Percentiles rank a stretch among this genome's conserved stretches.
These are phyloP conservation scores for Meloidogyne exigua DNA, from an alignment of 1,140 invertebrate species.

Conservation along the genomic window DNA sequence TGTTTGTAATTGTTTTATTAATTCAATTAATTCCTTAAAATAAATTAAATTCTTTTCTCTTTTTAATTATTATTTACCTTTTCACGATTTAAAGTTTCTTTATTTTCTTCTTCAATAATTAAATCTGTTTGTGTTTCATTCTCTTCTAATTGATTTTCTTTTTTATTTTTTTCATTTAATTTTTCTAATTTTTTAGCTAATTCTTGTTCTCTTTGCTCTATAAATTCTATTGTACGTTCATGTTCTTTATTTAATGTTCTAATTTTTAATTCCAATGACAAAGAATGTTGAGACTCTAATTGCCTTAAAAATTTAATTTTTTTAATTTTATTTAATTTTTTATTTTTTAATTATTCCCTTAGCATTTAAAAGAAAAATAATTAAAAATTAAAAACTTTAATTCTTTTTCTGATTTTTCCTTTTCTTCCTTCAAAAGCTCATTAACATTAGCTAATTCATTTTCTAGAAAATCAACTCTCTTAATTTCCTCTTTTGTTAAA, in stretches of 20 bases:
- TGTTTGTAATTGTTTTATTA: constrained; percentile 13
- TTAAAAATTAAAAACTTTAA: neutral
- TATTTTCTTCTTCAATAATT: neutral
- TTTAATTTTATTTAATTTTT: neutral
- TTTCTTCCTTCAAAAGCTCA: constrained; percentile 21
- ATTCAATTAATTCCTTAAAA: constrained; percentile 28
- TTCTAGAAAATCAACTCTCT: constrained; percentile 14
- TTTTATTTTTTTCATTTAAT: constrained; percentile 8
- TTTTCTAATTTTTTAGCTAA: constrained; percentile 14
- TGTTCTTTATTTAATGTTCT: constrained; percentile 22
- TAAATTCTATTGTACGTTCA: constrained; percentile 31
- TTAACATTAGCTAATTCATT: constrained; percentile 25
- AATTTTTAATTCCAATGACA: constrained; percentile 26
- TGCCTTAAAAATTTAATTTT: constrained; percentile 6
- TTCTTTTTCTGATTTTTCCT: constrained; percentile 68
- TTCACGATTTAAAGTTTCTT: neutral
- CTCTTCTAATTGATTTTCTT: constrained; percentile 14
- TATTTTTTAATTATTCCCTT: no score
- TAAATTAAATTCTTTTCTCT: neutral
- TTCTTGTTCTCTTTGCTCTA: constrained; percentile 23
- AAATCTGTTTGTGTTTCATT: constrained; percentile 28
- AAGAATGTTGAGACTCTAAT: constrained; percentile 17
- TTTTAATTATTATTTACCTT: neutral
- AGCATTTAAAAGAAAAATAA: no score
- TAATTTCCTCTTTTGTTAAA: neutral